These are phyloP conservation scores for Anas platyrhynchos DNA, from an alignment of 2,113 vertebrate genomes.

Conservation along the genomic window DNA sequence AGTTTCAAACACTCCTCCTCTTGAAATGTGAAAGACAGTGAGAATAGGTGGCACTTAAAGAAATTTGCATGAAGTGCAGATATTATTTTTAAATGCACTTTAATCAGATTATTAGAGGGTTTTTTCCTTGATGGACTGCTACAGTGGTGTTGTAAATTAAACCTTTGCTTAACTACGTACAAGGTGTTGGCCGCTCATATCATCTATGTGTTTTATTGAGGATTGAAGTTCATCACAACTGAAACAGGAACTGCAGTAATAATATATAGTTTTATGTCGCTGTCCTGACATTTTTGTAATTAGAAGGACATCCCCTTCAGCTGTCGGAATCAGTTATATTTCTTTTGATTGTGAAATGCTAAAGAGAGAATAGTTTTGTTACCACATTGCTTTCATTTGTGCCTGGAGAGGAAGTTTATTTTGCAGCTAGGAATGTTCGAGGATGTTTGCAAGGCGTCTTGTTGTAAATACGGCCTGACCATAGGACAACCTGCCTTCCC, in stretches of 20 bases:
- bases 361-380: neutral
- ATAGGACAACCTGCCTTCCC: neutral
- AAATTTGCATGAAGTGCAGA: neutral
- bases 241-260: neutral
- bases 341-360: neutral
- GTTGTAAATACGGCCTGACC: neutral
- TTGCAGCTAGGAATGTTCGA: neutral
- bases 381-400: neutral
- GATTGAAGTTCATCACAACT: neutral
- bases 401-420: neutral
- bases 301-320: neutral
- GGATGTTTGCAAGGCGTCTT: rapidly evolving
- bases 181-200: neutral
- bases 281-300: neutral
- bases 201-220: neutral
- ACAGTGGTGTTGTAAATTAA: neutral
- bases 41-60: neutral
- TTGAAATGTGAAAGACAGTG: neutral
- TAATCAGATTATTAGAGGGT: neutral
- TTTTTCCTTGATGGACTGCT: neutral
- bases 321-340: neutral
- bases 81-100: neutral
- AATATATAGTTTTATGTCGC: rapidly evolving
- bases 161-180: neutral
- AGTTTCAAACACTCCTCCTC: neutral